These are phyloP conservation scores for Drosophila virilis DNA, from an alignment of 1,140 invertebrate genomes.

Conservation along the genomic window DNA sequence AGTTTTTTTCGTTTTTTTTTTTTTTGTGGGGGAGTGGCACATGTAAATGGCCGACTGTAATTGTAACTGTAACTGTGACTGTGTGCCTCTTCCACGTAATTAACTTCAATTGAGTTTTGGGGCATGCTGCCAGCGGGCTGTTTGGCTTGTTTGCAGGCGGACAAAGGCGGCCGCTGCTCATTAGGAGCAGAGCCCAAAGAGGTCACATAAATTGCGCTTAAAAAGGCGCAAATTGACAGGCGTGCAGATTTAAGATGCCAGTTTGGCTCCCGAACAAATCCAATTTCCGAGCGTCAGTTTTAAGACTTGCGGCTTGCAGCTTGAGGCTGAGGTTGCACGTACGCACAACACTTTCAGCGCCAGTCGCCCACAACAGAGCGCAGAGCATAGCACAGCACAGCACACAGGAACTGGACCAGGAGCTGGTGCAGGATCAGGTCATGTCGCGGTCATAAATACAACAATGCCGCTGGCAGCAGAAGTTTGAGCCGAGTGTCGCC, in stretches of 20 bases:
- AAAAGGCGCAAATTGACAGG: constrained; percentile 70
- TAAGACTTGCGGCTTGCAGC: constrained; percentile 56
- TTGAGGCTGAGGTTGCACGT: constrained; percentile 53
- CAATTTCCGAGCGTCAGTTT: constrained; percentile 65
- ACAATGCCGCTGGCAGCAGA: constrained; percentile 67
- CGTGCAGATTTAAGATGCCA: constrained; percentile 65
- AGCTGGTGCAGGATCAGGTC: constrained; percentile 60
- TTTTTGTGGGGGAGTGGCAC: constrained; percentile 21
- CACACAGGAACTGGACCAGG: constrained; percentile 21
- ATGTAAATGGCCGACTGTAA: constrained; percentile 50
- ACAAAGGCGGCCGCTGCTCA: constrained; percentile 47
- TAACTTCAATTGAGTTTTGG: constrained; percentile 65
- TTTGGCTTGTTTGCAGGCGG: constrained; percentile 20
- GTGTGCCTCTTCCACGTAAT: constrained; percentile 62
- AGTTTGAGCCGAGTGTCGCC: constrained; percentile 73
- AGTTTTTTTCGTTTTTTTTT: background rate
- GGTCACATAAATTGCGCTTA: constrained; percentile 70
- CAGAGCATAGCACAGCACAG: background rate
- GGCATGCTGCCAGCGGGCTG: constrained; percentile 63
- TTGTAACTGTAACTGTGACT: constrained; percentile 25
- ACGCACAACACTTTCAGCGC: constrained; percentile 71
- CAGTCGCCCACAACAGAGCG: constrained; percentile 25
- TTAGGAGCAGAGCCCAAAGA: constrained; percentile 44
- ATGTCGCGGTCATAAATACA: constrained; percentile 84
- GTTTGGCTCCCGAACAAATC: constrained; percentile 60